phyloP scores from a whole-genome alignment of 2,113 vertebrate species.

The Ceyx cyanopectus region DNA sequence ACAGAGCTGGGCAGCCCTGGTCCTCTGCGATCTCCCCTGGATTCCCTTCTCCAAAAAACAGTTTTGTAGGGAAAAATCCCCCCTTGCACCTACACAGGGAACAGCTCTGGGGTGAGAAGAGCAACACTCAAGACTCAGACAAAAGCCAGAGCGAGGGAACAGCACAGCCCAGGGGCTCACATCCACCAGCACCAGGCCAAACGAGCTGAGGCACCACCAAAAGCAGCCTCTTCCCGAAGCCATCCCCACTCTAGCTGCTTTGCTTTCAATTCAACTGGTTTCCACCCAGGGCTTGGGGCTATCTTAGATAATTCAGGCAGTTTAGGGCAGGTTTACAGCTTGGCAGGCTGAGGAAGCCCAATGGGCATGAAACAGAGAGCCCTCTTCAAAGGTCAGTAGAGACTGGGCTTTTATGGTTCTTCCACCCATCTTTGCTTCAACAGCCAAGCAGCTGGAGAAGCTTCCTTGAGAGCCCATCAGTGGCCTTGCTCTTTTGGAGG shows the following conservation, averaged over 20 bases:
- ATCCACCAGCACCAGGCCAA: background rate
- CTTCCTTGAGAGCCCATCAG: background rate
- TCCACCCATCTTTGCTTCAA: background rate
- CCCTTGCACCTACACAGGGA: background rate
- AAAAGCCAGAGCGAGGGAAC: rapidly evolving
- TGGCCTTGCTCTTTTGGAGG: background rate
- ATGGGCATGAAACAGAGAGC: background rate
- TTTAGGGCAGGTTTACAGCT: background rate
- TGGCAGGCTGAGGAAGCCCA: background rate
- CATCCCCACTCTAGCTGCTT: background rate
- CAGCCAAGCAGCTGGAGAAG: background rate
- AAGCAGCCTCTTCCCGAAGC: background rate
- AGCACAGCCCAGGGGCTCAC: rapidly evolving
- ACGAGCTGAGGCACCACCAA: background rate
- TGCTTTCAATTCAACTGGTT: background rate
- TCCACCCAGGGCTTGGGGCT: background rate
- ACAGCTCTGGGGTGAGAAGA: background rate
- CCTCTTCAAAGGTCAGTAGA: background rate
- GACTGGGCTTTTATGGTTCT: background rate
- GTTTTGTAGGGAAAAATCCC: background rate
- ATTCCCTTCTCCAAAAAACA: rapidly evolving
- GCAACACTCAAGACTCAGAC: background rate
- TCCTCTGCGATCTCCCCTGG: background rate
- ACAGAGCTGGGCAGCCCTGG: rapidly evolving
- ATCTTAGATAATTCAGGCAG: background rate